phyloP scores from a whole-genome alignment of 2,113 vertebrate species.

The Pituophis catenifer region DNA sequence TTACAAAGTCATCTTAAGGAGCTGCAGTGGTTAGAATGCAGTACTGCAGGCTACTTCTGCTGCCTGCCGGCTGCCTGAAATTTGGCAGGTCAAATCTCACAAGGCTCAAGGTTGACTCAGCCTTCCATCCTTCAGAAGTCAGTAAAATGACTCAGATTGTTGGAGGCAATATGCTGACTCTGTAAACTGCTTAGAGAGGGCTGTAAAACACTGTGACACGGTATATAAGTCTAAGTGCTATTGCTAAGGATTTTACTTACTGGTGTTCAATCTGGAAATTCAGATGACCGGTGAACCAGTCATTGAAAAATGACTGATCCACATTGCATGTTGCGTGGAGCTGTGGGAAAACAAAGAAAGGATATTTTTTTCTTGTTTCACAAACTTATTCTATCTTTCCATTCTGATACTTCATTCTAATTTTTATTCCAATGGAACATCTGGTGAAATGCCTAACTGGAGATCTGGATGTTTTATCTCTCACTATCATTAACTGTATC shows the following conservation, averaged over 20 bases:
- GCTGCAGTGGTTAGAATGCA: too few species aligned
- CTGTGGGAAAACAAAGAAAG: constrained; percentile 46
- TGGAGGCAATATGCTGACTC: too few species aligned
- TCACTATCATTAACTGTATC: neutral
- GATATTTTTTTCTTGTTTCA: neutral
- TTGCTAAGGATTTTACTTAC: constrained; percentile 59
- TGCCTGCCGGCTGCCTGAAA: too few species aligned
- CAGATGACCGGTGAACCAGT: constrained; percentile 81
- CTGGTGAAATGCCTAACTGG: neutral
- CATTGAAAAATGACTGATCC: constrained; percentile 74
- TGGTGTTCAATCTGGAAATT: constrained; percentile 84
- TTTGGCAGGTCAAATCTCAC: too few species aligned
- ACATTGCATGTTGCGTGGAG: constrained; percentile 77
- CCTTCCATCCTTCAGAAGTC: too few species aligned
- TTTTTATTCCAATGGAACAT: neutral
- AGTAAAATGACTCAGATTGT: too few species aligned
- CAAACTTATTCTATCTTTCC: neutral
- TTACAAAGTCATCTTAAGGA: neutral
- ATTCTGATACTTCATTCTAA: neutral
- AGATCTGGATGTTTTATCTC: neutral
- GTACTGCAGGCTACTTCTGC: too few species aligned
- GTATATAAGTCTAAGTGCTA: too few species aligned
- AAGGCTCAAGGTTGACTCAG: too few species aligned
- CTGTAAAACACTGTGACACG: too few species aligned
- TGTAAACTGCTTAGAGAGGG: too few species aligned